Base-by-base conservation (phyloP, 2,113 vertebrate genomes). In the Holacanthus passer region DNA sequence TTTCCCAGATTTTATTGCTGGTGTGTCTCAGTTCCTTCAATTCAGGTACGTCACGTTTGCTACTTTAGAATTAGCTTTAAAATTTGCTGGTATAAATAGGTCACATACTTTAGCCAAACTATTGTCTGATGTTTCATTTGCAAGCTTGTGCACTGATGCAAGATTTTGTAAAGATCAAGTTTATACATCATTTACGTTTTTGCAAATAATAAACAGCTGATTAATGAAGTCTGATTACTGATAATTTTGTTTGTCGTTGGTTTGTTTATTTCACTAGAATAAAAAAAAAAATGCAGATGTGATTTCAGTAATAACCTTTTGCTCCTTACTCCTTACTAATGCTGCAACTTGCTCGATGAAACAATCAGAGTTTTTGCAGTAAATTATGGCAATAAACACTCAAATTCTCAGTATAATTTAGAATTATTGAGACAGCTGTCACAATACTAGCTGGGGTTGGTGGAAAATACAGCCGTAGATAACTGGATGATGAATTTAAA, bases 21-120 rank as follows among this genome's bases (percentile, higher is more conserved):
- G 69, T 93, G 63, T 96, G 90, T 81, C 84, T 94, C 41, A 91
- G 87, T 89, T 93, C 89, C 77, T 93, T 73, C 87, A 93, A 92
- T 62, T 91, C 96, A 95, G 96, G 97, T 97, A 96, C 79, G 96
- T 83, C 29, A n/a, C 20, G 14, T 79, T 29, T 62, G 69, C 5
- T 56, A 7, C 37, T 65, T 70, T 11, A 3, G 12, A 27, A 35
- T 69, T 11, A 35, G 3, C 8, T 27, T 20, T 13, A 3, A 47
- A 8, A 20, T 27, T 41, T 60, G n/a, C n/a, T 60, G 29, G 53
- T 50, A 3, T 60, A 24, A 59, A 47, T 41, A 24, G 37, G 65
- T 22, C 2, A 3, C 29, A 29, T 6, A 5, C 17, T 29, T 62
- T 63, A 69, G 35, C 16, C 4, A 0, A 19, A 45, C 1, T 7